phyloP scores from a whole-genome alignment of 2,797 vertebrate genomes.

The Numenius phaeopus region DNA sequence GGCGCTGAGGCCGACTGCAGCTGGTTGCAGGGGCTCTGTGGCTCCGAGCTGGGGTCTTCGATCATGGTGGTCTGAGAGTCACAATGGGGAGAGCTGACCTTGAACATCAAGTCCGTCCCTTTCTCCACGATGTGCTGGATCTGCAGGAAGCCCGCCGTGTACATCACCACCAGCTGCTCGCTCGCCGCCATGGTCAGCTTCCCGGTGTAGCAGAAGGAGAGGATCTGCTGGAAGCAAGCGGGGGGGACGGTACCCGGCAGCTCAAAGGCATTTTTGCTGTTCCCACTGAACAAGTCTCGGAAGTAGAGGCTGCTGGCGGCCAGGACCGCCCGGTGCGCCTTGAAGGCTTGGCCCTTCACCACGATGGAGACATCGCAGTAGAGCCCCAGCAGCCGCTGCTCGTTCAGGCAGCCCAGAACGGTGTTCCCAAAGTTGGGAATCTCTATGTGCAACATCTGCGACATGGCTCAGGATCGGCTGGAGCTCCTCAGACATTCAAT shows the following conservation, averaged over 20 bases:
- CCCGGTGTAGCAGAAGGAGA: slow-evolving; percentile 98
- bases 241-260: slow-evolving; percentile 96
- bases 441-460: slow-evolving; percentile 98
- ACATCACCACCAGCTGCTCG: slow-evolving; percentile 99
- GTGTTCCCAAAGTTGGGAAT: slow-evolving; percentile 99
- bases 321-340: slow-evolving; percentile 96
- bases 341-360: slow-evolving; percentile 97
- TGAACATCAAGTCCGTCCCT: slow-evolving; percentile 98
- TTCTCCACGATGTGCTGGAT: slow-evolving; percentile 99
- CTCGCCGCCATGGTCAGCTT: slow-evolving; percentile 98
- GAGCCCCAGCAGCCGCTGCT: slow-evolving; percentile 95
- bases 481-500: slow-evolving; percentile 74
- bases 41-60: slow-evolving; percentile 93
- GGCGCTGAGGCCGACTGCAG: slow-evolving; percentile 77
- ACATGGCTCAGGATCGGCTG: slow-evolving; percentile 84
- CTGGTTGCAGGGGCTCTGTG: slow-evolving; percentile 93
- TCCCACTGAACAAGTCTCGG: slow-evolving; percentile 96
- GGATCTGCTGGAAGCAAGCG: slow-evolving; percentile 97
- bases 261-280: slow-evolving; percentile 96
- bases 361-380: slow-evolving; percentile 99
- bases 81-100: slow-evolving; percentile 99
- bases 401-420: slow-evolving; percentile 95
- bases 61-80: slow-evolving; percentile 95
- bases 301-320: slow-evolving; percentile 99
- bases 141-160: slow-evolving; percentile 98